Conservation (phyloP, 2,797 vertebrate species). For the Oryzias dopingdopingensis region DNA sequence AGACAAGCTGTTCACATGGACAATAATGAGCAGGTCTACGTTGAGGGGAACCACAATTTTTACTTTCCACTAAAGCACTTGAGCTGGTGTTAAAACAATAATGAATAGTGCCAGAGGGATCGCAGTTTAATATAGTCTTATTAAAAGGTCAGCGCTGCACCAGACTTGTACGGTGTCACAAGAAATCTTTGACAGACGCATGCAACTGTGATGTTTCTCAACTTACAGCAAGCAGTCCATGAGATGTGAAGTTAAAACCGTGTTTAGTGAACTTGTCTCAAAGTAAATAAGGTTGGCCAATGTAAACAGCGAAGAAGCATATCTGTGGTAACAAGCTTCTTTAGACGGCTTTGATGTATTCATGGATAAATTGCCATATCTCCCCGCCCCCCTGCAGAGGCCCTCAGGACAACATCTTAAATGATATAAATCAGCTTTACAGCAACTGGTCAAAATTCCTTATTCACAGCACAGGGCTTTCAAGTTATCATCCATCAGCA, state of each 20-base stretch:
- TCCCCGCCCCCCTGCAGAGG: conserved; percentile 27
- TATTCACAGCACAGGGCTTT: conserved; percentile 75
- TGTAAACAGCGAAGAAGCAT: conserved; percentile 60
- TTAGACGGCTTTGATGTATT: conserved; percentile 68
- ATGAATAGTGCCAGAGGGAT: conserved; percentile 61
- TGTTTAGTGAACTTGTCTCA: conserved; percentile 46
- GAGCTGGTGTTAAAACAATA: conserved; percentile 61
- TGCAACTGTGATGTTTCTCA: conserved; percentile 15
- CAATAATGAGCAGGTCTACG: conserved; percentile 78
- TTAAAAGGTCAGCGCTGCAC: conserved; percentile 58
- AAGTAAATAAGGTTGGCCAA: conserved; percentile 50
- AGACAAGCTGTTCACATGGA: conserved; percentile 74
- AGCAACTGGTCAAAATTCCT: conserved; percentile 74
- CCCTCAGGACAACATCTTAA: conserved; percentile 64
- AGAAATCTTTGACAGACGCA: conserved; percentile 21
- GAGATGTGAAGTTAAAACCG: conserved; percentile 24
- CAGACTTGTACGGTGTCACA: conserved; percentile 13
- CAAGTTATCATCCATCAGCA: conserved; percentile 77
- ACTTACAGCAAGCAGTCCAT: conserved; percentile 14
- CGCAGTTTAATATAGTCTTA: conserved; percentile 56
- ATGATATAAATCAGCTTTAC: conserved; percentile 77
- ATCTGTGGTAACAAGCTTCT: conserved; percentile 53
- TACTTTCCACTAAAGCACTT: conserved; percentile 60
- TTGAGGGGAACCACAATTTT: conserved; percentile 70
- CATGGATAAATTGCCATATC: conserved; percentile 65